These are phyloP conservation scores for Trilocha varians DNA, from an alignment of 2,888 invertebrate genomes.

Conservation along the genomic window DNA sequence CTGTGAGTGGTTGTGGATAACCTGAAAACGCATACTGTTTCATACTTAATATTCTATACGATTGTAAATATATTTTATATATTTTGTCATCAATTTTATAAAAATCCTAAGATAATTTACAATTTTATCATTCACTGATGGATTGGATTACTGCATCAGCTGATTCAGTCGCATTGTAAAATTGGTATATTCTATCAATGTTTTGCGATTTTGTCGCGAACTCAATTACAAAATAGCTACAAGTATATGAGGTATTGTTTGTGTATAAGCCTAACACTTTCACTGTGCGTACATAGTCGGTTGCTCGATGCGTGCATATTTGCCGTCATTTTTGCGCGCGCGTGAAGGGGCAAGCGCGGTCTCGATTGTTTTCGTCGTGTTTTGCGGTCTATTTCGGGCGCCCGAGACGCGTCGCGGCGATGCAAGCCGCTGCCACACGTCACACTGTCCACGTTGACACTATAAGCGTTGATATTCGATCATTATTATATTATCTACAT, in stretches of 20 bases:
- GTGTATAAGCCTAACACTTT: slow-evolving; percentile 4
- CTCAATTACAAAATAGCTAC: too few relatives aligned
- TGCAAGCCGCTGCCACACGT: slow-evolving; percentile 56
- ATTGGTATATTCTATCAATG: too few relatives aligned
- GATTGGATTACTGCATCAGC: too few relatives aligned
- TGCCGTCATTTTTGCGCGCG: slow-evolving; percentile 59
- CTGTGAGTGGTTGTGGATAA: too few relatives aligned
- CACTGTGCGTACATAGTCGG: slow-evolving; percentile 14
- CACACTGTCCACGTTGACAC: slow-evolving; percentile 44
- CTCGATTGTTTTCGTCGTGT: slow-evolving; percentile 71
- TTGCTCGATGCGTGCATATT: slow-evolving; percentile 40
- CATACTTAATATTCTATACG: too few relatives aligned
- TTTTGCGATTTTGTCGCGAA: too few relatives aligned
- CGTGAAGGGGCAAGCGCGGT: slow-evolving; percentile 54
- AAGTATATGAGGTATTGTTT: slow-evolving; percentile 1
- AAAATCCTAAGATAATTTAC: too few relatives aligned
- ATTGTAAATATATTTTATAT: too few relatives aligned
- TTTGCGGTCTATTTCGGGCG: slow-evolving; percentile 66
- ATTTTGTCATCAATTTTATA: too few relatives aligned
- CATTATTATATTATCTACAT: slow-evolving; percentile 13
- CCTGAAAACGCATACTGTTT: too few relatives aligned
- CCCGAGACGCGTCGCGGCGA: slow-evolving; percentile 49
- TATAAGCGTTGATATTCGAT: slow-evolving; percentile 42
- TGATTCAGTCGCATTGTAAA: too few relatives aligned
- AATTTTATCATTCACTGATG: too few relatives aligned